A percentile compares a stretch with the other conserved stretches of the same genome.
Conservation (phyloP, 2,797 vertebrate species). For the Morelia viridis region DNA sequence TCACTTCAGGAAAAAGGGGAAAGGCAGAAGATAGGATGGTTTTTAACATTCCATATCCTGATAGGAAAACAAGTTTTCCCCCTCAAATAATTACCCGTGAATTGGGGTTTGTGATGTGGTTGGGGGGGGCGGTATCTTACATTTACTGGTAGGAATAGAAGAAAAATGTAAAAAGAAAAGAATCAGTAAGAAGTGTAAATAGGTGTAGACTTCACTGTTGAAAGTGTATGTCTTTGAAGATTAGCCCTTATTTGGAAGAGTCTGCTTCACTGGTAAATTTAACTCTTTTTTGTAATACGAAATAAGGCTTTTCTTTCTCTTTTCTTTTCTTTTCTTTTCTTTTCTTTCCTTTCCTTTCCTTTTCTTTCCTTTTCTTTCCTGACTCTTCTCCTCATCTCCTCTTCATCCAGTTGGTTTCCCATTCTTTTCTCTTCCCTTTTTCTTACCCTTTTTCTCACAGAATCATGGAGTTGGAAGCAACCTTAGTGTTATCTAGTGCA, state of each 20-base stretch:
- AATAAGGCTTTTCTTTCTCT: neutral
- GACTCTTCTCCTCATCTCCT: neutral
- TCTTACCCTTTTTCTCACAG: neutral
- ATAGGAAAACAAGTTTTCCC: neutral
- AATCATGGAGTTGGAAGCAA: neutral
- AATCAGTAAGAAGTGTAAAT: neutral
- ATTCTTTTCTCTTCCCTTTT: neutral
- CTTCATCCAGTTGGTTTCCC: neutral
- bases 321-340: neutral
- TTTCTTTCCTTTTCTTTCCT: neutral
- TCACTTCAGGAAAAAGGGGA: neutral
- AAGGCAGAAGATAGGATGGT: neutral
- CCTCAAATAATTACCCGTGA: neutral
- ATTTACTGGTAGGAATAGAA: neutral
- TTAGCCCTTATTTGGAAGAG: neutral
- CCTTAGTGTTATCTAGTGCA: neutral
- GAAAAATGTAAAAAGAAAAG: neutral
- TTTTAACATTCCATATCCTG: neutral
- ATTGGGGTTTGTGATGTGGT: neutral
- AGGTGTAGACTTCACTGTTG: neutral
- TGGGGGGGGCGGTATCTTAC: neutral
- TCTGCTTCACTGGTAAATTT: neutral
- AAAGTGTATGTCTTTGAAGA: neutral
- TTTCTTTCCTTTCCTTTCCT: neutral
- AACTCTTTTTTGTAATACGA: neutral